Conservation (phyloP, 2,113 vertebrate species). For the Corythornis madagascariensis region DNA sequence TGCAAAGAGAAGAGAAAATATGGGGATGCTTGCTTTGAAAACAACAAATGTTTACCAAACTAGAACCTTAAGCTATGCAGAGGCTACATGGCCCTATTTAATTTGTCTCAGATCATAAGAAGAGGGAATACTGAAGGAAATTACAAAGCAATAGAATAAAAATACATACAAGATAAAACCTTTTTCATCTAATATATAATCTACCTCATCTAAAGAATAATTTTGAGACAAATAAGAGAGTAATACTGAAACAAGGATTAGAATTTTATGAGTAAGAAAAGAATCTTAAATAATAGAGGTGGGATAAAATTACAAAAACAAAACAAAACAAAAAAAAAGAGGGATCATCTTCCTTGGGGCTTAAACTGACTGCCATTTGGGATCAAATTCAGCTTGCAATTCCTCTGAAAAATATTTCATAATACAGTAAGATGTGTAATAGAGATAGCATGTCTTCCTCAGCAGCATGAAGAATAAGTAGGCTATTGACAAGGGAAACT, state of each 20-base stretch:
- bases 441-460: neutral
- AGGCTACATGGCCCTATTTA: neutral
- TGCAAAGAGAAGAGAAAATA: conserved; percentile 10
- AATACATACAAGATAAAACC: conserved; percentile 23
- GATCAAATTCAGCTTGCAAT: neutral
- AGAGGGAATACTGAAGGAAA: conserved; percentile 10
- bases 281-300: conserved; percentile 13
- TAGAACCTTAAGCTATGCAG: neutral
- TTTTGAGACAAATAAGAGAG: conserved; percentile 49
- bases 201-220: conserved; percentile 45
- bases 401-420: neutral
- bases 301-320: neutral
- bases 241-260: conserved; percentile 40
- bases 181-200: conserved; percentile 40
- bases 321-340: neutral
- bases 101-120: conserved; percentile 14
- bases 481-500: neutral
- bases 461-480: neutral
- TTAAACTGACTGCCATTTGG: conserved; percentile 32
- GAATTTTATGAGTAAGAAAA: conserved; percentile 14
- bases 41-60: neutral
- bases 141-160: conserved; percentile 58
- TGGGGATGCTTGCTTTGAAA: neutral
- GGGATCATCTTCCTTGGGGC: neutral
- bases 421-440: neutral